Evolutionary conservation across 2,113 vertebrate species (phyloP), one percentile per base, ranked within the genome.

Genomic region (Felis chaus): DNA sequence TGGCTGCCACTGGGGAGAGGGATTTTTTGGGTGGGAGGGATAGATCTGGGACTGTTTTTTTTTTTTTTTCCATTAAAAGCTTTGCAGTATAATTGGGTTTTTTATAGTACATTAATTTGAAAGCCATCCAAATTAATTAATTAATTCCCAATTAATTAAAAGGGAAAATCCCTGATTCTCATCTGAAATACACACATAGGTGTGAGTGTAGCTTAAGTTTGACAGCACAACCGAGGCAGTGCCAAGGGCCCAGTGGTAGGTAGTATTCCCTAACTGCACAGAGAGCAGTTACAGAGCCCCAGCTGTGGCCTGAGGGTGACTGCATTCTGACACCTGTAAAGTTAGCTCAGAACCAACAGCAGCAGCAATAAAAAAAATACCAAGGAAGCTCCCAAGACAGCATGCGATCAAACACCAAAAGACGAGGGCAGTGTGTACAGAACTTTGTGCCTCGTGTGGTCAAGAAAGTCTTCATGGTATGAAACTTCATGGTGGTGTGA

Each of bases 61-160:
- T 50, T 7, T 57, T 12, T 29, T 1, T 2, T 13, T 4, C n/a
- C 29, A 82, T 29, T 95, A 74, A 89, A 89, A 97, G 57, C 25
- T 50, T 68, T 88, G 36, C 13, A 66, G 41, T 53, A 89, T 33
- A 94, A 88, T 69, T 91, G 71, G 18, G 31, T 33, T 79, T 61
- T 86, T 74, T 82, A 91, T 50, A 71, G 69, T 90, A 90, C 36
- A 87, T 92, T 93, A 83, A 69, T 90, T 91, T 84, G 48, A 80
- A 85, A 93, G 63, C 9, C 68, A 94, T 61, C 36, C 65, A 27
- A 94, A 50, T 50, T 50, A 50, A 50, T 50, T 50, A 50, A 50
- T 13, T 50, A 50, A 50, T 50, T 50, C 3, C 12, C 50, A 95
- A 73, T 85, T 89, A 69, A 50, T 93, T 94, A 66, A 87, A 66